Evolutionary conservation across 2,113 vertebrate genomes (phyloP).

Genomic region (Callionymus lyra): DNA sequence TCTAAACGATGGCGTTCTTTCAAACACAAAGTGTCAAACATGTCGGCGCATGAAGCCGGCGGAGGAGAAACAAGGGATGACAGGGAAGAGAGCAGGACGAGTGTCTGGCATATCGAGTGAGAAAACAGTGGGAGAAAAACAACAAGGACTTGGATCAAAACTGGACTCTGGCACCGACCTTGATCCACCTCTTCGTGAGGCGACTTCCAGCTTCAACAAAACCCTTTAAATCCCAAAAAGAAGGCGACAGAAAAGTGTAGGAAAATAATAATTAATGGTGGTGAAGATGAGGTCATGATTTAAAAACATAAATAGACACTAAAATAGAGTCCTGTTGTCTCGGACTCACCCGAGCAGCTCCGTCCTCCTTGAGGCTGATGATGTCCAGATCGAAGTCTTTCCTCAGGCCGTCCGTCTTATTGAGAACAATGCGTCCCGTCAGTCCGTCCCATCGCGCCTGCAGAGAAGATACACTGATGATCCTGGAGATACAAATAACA

Average conservation of each 20-base stretch:
- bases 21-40: no score
- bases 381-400: slow-evolving; percentile 96
- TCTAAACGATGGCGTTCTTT: no score
- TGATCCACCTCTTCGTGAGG: slow-evolving; percentile 88
- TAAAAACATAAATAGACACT: slow-evolving; percentile 32
- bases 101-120: slow-evolving; percentile 24
- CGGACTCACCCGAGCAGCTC: slow-evolving; percentile 81
- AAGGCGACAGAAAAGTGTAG: slow-evolving; percentile 4
- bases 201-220: slow-evolving; percentile 67
- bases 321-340: slow-evolving; percentile 25
- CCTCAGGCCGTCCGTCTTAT: slow-evolving; percentile 88
- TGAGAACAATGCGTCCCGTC: slow-evolving; percentile 91
- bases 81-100: slow-evolving; percentile 29
- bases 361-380: slow-evolving; percentile 95
- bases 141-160: slow-evolving; percentile 26
- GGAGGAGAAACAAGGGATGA: slow-evolving; percentile 43
- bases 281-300: not conserved
- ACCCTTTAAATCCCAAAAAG: slow-evolving; percentile 71
- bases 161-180: slow-evolving; percentile 71
- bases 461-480: slow-evolving; percentile 6
- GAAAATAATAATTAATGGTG: not conserved
- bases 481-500: no score
- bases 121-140: slow-evolving; percentile 15
- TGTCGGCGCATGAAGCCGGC: no score
- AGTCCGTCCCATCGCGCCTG: slow-evolving; percentile 93